Percentiles rank a stretch among this genome's conserved stretches.
Conservation (phyloP, 2,113 vertebrate genomes). For the Peromyscus polionotus region DNA sequence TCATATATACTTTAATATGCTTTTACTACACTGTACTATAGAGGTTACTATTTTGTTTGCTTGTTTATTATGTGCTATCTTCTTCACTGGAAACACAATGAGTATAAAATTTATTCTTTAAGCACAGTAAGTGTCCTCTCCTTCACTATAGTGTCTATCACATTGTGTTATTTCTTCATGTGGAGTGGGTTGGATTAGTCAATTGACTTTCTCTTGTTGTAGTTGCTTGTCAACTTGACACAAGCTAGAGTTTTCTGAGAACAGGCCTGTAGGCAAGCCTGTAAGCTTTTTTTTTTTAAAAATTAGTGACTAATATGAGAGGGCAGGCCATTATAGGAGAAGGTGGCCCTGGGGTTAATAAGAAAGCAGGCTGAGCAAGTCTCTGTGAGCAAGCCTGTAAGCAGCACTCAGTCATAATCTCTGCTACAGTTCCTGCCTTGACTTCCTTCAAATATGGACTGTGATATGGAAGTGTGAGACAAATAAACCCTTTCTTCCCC, state of each 20-base stretch:
- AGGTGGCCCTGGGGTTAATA: background rate
- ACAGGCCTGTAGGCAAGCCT: too few species aligned
- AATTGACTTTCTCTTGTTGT: background rate
- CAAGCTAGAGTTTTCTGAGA: background rate
- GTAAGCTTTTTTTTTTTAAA: background rate
- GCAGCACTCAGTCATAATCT: background rate
- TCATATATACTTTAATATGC: background rate
- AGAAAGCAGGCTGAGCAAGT: background rate
- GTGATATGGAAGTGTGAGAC: background rate
- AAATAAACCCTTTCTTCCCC: background rate
- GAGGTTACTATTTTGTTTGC: background rate
- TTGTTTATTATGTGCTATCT: background rate
- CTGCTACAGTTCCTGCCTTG: background rate
- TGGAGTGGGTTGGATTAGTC: background rate
- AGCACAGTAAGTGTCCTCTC: background rate
- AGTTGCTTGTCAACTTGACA: background rate
- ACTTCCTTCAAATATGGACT: background rate
- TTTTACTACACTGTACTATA: slow-evolving; percentile 2
- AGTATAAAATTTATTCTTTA: slow-evolving; percentile 25
- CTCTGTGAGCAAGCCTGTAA: background rate
- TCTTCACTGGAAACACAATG: background rate
- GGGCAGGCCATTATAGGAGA: background rate
- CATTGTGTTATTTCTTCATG: background rate
- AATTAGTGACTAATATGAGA: background rate
- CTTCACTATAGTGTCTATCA: background rate